These are phyloP conservation scores for Tetropium fuscum DNA, from an alignment of 2,888 invertebrate genomes.

Conservation along the genomic window DNA sequence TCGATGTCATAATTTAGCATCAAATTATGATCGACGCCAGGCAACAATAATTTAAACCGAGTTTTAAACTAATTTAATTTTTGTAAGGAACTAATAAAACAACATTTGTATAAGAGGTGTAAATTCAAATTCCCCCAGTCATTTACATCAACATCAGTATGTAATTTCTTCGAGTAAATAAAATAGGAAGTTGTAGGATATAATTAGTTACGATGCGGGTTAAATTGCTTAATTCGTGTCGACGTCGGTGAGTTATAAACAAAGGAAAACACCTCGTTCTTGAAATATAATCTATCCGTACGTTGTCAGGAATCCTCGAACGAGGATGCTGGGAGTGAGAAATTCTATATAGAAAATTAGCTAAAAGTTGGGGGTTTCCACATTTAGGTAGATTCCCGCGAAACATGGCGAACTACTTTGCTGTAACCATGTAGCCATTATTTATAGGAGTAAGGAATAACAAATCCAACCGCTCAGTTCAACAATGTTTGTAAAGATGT, in stretches of 20 bases:
- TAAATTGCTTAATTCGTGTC: constrained; percentile 50
- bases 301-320: constrained; percentile 32
- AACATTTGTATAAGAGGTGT: not conserved
- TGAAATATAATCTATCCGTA: constrained; percentile 47
- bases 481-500: constrained; percentile 2
- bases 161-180: constrained; percentile 39
- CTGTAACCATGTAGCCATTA: constrained; percentile 11
- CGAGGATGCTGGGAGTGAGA: constrained; percentile 31
- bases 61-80: no score
- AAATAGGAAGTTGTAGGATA: constrained; percentile 45
- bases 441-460: constrained; percentile 16
- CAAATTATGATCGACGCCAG: no score
- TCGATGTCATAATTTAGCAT: no score
- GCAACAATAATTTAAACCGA: no score
- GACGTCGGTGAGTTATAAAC: constrained; percentile 45
- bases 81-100: constrained; percentile 14
- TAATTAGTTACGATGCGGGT: constrained; percentile 49
- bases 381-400: constrained; percentile 3
- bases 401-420: constrained; percentile 13
- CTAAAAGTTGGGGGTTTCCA: constrained; percentile 19
- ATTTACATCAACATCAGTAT: constrained; percentile 14
- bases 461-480: not conserved
- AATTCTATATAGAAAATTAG: constrained; percentile 31
- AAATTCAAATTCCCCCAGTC: constrained; percentile 5
- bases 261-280: constrained; percentile 47